Percentiles rank a stretch among this genome's conserved stretches.
Evolutionary conservation across 2,888 invertebrate species (phyloP).

Genomic region (Ganaspis brasiliensis): DNA sequence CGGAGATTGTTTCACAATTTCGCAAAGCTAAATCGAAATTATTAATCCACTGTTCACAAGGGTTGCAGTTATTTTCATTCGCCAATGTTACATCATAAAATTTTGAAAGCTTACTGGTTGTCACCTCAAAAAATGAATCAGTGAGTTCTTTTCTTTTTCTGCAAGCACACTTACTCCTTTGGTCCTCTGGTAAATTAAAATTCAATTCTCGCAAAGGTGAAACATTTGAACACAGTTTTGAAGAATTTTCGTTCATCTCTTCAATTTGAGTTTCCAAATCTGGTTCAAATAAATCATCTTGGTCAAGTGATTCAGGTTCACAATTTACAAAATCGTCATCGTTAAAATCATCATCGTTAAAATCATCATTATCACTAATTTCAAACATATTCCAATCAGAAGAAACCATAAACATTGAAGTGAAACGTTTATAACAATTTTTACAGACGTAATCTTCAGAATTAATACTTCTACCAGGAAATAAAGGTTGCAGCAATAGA

Average conservation of each 20-base stretch:
- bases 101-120: not conserved
- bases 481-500: not conserved
- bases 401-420: not conserved
- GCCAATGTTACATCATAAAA: not conserved
- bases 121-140: too few relatives aligned
- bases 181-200: not conserved
- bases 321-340: not conserved
- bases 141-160: too few relatives aligned
- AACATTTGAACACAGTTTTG: not conserved
- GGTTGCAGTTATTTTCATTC: not conserved
- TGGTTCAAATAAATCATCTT: not conserved
- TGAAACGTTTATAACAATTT: not conserved
- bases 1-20: not conserved
- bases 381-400: not conserved
- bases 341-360: not conserved
- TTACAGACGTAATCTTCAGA: not conserved
- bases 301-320: not conserved
- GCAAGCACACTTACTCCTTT: too few relatives aligned
- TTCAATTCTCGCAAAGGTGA: conserved; percentile 12
- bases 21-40: not conserved
- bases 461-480: not conserved
- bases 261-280: not conserved
- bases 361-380: not conserved
- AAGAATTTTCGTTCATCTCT: conserved; percentile 21
- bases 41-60: not conserved